Conservation (phyloP, 2,888 invertebrate genomes). For the Lamellibrachia satsuma region DNA sequence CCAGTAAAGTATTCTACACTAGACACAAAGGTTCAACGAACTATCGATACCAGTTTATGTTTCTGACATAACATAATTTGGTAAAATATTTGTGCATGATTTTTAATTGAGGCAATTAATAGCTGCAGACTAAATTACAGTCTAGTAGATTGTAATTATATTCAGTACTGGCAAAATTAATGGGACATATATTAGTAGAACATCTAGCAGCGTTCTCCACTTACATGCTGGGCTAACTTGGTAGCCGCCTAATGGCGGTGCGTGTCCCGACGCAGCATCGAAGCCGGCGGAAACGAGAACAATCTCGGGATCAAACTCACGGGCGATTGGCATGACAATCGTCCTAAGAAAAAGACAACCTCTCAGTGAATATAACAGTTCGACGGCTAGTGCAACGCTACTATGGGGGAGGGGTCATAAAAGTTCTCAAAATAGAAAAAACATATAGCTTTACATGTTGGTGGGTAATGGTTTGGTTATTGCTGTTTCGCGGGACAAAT, state of each 20-base stretch:
- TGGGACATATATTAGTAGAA: background rate
- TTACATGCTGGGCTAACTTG: constrained; percentile 87
- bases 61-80: too few relatives aligned
- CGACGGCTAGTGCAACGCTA: background rate
- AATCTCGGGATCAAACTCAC: constrained; percentile 82
- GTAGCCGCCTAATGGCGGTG: constrained; percentile 95
- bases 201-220: constrained; percentile 37
- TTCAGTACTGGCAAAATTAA: background rate
- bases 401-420: too few relatives aligned
- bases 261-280: constrained; percentile 94
- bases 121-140: background rate
- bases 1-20: too few relatives aligned
- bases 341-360: constrained; percentile 70
- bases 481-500: background rate
- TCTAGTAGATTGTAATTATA: background rate
- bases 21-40: too few relatives aligned
- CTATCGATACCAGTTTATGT: too few relatives aligned
- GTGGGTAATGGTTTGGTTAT: too few relatives aligned
- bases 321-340: constrained; percentile 94
- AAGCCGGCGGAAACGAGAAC: constrained; percentile 97
- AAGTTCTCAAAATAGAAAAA: too few relatives aligned
- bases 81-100: background rate
- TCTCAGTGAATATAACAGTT: background rate
- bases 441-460: too few relatives aligned
- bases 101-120: background rate